Percentiles rank a stretch among this genome's conserved stretches.
These are phyloP conservation scores for Cyprinus carpio DNA, from an alignment of 2,113 vertebrate species.

Conservation along the genomic window DNA sequence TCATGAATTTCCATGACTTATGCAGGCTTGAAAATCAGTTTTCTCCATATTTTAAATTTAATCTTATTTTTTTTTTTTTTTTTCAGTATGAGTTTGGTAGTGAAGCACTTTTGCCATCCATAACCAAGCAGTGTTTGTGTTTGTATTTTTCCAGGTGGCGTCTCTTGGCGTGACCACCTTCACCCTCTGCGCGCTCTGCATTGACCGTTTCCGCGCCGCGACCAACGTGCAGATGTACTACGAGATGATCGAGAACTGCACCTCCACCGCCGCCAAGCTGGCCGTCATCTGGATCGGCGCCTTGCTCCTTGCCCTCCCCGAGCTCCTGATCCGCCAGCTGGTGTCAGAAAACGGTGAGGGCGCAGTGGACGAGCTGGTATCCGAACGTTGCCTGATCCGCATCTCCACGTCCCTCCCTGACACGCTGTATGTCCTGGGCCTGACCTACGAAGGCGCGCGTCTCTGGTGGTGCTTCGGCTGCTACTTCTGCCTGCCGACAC, in stretches of 20 bases:
- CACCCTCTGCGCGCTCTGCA: slow-evolving; percentile 94
- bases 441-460: slow-evolving; percentile 91
- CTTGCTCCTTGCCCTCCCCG: slow-evolving; percentile 88
- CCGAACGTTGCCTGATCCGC: slow-evolving; percentile 87
- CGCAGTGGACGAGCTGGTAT: slow-evolving; percentile 63
- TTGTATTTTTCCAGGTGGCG: slow-evolving; percentile 80
- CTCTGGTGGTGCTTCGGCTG: slow-evolving; percentile 99
- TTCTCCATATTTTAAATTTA: too few relatives aligned
- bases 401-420: slow-evolving; percentile 90
- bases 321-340: slow-evolving; percentile 92
- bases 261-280: slow-evolving; percentile 91
- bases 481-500: slow-evolving; percentile 95
- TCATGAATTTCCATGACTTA: too few relatives aligned
- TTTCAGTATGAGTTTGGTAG: too few relatives aligned
- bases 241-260: slow-evolving; percentile 97
- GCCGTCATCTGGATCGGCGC: slow-evolving; percentile 97
- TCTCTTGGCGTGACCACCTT: slow-evolving; percentile 96
- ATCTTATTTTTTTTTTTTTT: too few relatives aligned
- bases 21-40: too few relatives aligned
- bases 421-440: slow-evolving; percentile 90
- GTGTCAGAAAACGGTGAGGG: slow-evolving; percentile 76
- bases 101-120: neutral
- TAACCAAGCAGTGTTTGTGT: slow-evolving; percentile 28
- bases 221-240: slow-evolving; percentile 99
- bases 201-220: slow-evolving; percentile 94